Evolutionary conservation across 2,888 invertebrate genomes (phyloP).

Genomic region (Cheilosia scutellata): DNA sequence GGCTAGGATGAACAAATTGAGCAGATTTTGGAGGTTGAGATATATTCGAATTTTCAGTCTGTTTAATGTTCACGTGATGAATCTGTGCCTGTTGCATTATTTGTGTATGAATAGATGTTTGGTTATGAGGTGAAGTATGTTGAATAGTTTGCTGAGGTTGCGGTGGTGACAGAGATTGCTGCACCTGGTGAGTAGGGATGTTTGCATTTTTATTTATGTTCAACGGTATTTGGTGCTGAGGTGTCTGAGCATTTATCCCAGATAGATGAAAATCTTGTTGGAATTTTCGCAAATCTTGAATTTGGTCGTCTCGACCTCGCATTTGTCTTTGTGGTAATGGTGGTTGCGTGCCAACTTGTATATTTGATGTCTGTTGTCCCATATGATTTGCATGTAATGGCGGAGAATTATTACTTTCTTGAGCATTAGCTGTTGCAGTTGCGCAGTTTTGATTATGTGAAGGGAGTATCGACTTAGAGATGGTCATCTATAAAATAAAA

Average conservation of each 20-base stretch:
- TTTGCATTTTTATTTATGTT: slow-evolving; percentile 78
- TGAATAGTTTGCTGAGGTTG: slow-evolving; percentile 79
- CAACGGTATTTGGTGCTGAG: slow-evolving; percentile 81
- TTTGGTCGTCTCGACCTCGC: slow-evolving; percentile 82
- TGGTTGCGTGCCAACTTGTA: slow-evolving; percentile 78
- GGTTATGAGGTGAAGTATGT: slow-evolving; percentile 65
- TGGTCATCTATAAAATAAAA: slow-evolving; percentile 64
- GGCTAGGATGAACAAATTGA: slow-evolving; percentile 54
- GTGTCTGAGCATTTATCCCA: slow-evolving; percentile 78
- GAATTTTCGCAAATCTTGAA: slow-evolving; percentile 90
- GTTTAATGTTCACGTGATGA: slow-evolving; percentile 77
- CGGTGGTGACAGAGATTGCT: slow-evolving; percentile 81
- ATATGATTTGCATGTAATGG: slow-evolving; percentile 79
- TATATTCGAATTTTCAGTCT: slow-evolving; percentile 76
- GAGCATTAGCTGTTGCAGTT: slow-evolving; percentile 55
- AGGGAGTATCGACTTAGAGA: slow-evolving; percentile 80
- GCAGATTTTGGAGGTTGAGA: slow-evolving; percentile 63
- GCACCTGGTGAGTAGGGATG: slow-evolving; percentile 81
- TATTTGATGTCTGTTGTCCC: slow-evolving; percentile 68
- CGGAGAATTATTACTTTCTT: slow-evolving; percentile 80
- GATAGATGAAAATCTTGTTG: slow-evolving; percentile 91
- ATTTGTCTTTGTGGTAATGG: slow-evolving; percentile 81
- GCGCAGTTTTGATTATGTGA: slow-evolving; percentile 79
- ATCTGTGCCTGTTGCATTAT: slow-evolving; percentile 71
- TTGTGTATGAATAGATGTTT: slow-evolving; percentile 49